phyloP scores from a whole-genome alignment of 2,797 vertebrate genomes.

The Babyrousa celebensis region DNA sequence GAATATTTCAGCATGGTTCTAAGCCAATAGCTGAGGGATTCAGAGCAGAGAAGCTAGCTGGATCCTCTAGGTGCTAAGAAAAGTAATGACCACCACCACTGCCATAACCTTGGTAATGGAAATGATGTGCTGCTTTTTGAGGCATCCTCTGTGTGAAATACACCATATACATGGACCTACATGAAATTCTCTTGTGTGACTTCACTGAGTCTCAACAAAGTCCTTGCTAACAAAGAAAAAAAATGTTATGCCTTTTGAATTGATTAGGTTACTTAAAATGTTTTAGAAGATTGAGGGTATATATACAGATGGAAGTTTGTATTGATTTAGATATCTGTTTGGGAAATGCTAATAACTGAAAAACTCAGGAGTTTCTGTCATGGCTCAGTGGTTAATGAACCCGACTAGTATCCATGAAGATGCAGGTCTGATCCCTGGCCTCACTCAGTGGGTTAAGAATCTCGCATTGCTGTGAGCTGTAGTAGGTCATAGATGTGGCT shows the following conservation, averaged over 20 bases:
- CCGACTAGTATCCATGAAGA: too few species aligned
- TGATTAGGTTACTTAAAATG: neutral
- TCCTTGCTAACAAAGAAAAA: neutral
- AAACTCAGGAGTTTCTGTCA: neutral
- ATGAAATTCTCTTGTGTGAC: neutral
- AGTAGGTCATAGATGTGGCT: too few species aligned
- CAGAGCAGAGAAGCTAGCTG: neutral
- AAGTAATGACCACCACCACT: neutral
- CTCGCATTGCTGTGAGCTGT: too few species aligned
- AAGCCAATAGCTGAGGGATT: neutral
- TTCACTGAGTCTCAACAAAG: neutral
- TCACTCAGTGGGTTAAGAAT: too few species aligned
- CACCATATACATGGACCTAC: neutral
- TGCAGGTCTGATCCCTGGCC: too few species aligned
- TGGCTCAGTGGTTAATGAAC: too few species aligned
- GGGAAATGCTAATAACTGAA: neutral
- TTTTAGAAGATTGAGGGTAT: neutral
- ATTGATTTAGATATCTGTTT: neutral
- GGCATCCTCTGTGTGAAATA: neutral
- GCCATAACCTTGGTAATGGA: neutral
- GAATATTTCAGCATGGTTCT: conserved; percentile 31
- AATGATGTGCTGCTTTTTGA: neutral
- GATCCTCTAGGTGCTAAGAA: neutral
- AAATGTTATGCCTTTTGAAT: neutral
- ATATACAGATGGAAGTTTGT: neutral